phyloP scores from a whole-genome alignment of 2,888 invertebrate species.

The Anaspis maculata region DNA sequence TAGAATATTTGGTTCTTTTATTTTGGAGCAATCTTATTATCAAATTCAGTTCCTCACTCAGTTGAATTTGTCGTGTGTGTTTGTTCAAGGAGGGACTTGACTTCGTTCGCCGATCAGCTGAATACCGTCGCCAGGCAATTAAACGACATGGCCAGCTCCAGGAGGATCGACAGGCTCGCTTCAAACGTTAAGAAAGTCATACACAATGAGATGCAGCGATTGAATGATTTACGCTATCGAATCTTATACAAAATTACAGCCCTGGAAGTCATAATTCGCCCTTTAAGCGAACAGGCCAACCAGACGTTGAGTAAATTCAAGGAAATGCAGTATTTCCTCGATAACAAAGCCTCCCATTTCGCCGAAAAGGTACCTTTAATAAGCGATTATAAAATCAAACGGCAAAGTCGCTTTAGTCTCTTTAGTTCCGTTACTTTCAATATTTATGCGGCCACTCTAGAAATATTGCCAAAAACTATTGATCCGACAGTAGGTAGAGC shows the following conservation, averaged over 20 bases:
- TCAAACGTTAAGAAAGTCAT: conserved; percentile 56
- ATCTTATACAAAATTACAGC: conserved; percentile 70
- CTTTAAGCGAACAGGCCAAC: conserved; percentile 63
- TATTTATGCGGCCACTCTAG: neutral
- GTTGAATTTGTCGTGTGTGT: no score
- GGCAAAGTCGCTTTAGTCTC: neutral
- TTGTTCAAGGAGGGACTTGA: conserved; percentile 56
- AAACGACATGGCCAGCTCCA: conserved; percentile 59
- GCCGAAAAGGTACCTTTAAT: conserved; percentile 61
- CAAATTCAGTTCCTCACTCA: no score
- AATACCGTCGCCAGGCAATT: conserved; percentile 60
- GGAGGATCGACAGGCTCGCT: conserved; percentile 63
- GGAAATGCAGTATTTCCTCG: conserved; percentile 68
- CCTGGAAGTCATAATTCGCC: conserved; percentile 62
- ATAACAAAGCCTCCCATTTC: conserved; percentile 62
- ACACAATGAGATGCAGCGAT: conserved; percentile 55
- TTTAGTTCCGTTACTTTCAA: conserved; percentile 1
- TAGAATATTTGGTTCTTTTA: no score
- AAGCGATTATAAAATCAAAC: neutral
- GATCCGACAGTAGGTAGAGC: no score
- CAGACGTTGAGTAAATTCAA: conserved; percentile 66
- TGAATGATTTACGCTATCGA: conserved; percentile 62
- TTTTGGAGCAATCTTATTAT: no score
- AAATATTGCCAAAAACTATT: conserved; percentile 1
- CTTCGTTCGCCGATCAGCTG: conserved; percentile 56